phyloP scores from a whole-genome alignment of 30 jellyfish, hydroid and myxozoan species.

The Hydractinia symbiolongicarpus region DNA sequence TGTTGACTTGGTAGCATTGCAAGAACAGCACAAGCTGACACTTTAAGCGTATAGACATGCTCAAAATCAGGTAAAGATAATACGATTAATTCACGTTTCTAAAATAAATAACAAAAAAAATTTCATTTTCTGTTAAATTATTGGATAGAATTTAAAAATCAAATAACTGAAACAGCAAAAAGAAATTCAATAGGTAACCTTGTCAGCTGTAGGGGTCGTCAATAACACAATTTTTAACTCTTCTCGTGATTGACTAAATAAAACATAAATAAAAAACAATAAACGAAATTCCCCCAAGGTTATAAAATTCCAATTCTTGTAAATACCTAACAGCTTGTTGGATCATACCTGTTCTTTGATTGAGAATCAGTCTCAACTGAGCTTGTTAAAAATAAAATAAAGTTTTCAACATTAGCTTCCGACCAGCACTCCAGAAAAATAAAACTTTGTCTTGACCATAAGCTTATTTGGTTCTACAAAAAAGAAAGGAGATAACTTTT shows the following conservation, averaged over 20 bases:
- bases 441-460: slow-evolving; percentile 47
- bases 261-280: slow-evolving; percentile 1
- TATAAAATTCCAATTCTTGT: background rate
- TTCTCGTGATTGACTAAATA: slow-evolving; percentile 51
- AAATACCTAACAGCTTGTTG: too few relatives aligned
- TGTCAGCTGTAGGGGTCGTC: slow-evolving; percentile 36
- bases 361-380: slow-evolving; percentile 48
- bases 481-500: background rate
- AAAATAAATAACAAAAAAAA: background rate
- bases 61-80: slow-evolving; percentile 75
- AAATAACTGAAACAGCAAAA: background rate
- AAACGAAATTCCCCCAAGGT: background rate
- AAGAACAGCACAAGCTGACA: slow-evolving; percentile 64
- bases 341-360: slow-evolving; percentile 3
- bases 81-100: slow-evolving; percentile 76
- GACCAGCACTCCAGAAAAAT: slow-evolving; percentile 37
- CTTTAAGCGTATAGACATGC: slow-evolving; percentile 88
- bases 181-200: background rate
- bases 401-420: slow-evolving; percentile 59
- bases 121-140: background rate
- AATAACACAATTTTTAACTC: slow-evolving; percentile 72
- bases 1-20: slow-evolving; percentile 65
- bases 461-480: slow-evolving; percentile 48
- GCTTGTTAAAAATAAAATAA: slow-evolving; percentile 55
- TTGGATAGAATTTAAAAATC: background rate